Percentiles rank a stretch among this genome's conserved stretches.
Evolutionary conservation across 2,888 invertebrate species (phyloP).

Genomic region (Drosophila phalerata): DNA sequence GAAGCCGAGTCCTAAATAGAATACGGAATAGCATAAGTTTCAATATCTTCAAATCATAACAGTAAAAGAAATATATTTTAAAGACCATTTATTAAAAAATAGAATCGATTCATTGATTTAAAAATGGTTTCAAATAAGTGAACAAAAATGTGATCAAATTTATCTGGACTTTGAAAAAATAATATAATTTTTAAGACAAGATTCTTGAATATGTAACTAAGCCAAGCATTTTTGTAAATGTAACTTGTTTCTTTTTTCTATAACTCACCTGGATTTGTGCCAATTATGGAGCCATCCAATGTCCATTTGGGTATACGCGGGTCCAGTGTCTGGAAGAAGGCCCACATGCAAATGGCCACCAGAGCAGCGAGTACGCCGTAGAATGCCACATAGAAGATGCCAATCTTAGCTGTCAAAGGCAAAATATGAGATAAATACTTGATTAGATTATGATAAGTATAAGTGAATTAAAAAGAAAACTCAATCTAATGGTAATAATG

Average conservation of each 20-base stretch:
- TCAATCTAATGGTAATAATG: constrained; percentile 33
- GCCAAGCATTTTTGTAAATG: too few species aligned
- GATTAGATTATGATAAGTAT: constrained; percentile 40
- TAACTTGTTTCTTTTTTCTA: too few species aligned
- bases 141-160: too few species aligned
- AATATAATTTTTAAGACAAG: too few species aligned
- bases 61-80: too few species aligned
- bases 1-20: constrained; percentile 91
- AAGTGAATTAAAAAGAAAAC: constrained; percentile 25
- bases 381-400: constrained; percentile 97
- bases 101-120: too few species aligned
- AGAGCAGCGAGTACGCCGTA: constrained; percentile 96
- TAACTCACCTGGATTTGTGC: constrained; percentile 93
- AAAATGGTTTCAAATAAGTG: too few species aligned
- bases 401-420: constrained; percentile 92
- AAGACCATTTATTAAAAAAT: too few species aligned
- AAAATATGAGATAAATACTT: background rate
- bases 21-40: constrained; percentile 54
- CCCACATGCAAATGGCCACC: constrained; percentile 97
- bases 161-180: too few species aligned
- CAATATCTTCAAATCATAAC: background rate
- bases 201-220: too few species aligned
- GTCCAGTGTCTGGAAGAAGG: constrained; percentile 96
- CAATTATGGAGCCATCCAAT: constrained; percentile 94
- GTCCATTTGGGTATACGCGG: constrained; percentile 96